These are phyloP conservation scores for Lepidocolaptes lacrymiger DNA, from an alignment of 2,797 vertebrate genomes.

Conservation along the genomic window DNA sequence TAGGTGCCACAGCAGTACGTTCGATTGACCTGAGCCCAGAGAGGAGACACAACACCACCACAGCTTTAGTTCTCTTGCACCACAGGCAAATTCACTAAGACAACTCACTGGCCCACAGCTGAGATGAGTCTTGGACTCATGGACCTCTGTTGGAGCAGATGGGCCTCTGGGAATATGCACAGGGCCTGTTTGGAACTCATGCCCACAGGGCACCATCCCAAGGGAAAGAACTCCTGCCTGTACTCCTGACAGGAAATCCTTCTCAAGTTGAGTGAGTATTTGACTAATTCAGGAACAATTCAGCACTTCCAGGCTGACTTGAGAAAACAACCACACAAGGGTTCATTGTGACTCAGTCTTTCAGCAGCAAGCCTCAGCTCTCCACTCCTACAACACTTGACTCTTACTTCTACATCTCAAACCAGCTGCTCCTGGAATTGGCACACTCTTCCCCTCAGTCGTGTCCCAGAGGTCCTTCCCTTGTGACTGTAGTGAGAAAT, in stretches of 20 bases:
- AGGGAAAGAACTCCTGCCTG: neutral
- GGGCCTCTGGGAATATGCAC: neutral
- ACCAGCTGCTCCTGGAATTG: rapidly evolving
- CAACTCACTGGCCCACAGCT: neutral
- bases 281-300: conserved; percentile 7
- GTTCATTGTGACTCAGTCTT: neutral
- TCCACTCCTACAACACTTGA: neutral
- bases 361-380: neutral
- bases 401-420: neutral
- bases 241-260: neutral
- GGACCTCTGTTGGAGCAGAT: neutral
- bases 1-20: conserved; percentile 97
- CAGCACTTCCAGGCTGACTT: neutral
- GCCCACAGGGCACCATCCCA: neutral
- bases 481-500: neutral
- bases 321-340: neutral
- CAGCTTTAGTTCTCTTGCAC: neutral
- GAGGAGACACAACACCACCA: neutral
- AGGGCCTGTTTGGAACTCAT: neutral
- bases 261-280: neutral
- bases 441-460: neutral
- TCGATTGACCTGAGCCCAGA: conserved; percentile 86
- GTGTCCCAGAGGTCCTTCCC: neutral
- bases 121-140: neutral
- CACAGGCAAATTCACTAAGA: neutral